phyloP scores from a whole-genome alignment of 2,113 vertebrate species.

The Corynorhinus townsendii region DNA sequence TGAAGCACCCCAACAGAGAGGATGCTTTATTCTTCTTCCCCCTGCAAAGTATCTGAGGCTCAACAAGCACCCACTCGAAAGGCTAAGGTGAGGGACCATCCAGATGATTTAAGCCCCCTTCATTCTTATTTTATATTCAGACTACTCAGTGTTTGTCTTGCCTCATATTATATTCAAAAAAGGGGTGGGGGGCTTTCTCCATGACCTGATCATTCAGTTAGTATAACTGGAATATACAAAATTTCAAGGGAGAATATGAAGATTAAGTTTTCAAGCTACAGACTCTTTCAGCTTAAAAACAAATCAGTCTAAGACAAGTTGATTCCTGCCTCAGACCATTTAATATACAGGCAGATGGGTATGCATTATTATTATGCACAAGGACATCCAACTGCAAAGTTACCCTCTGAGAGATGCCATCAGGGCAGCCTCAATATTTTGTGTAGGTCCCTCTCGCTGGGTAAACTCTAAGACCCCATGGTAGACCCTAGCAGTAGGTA shows the following conservation, averaged over 20 bases:
- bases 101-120: neutral
- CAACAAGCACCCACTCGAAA: neutral
- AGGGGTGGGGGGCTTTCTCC: neutral
- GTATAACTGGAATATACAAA: neutral
- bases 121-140: neutral
- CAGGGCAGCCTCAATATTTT: constrained; percentile 33
- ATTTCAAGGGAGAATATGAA: neutral
- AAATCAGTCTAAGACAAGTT: neutral
- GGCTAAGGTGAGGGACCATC: neutral
- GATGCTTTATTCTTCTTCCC: neutral
- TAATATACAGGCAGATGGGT: neutral
- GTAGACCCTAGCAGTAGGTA: constrained; percentile 81
- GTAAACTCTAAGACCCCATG: constrained; percentile 63
- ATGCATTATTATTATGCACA: neutral
- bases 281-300: neutral
- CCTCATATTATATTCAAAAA: neutral
- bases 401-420: constrained; percentile 46
- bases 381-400: constrained; percentile 3
- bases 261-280: constrained; percentile 4
- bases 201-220: neutral
- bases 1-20: neutral
- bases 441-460: constrained; percentile 62
- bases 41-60: neutral
- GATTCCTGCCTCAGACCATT: neutral
- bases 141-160: neutral